Percentiles rank a stretch among this genome's conserved stretches.
These are phyloP conservation scores for Physocephala rufipes DNA, from an alignment of 2,888 invertebrate species.

Conservation along the genomic window DNA sequence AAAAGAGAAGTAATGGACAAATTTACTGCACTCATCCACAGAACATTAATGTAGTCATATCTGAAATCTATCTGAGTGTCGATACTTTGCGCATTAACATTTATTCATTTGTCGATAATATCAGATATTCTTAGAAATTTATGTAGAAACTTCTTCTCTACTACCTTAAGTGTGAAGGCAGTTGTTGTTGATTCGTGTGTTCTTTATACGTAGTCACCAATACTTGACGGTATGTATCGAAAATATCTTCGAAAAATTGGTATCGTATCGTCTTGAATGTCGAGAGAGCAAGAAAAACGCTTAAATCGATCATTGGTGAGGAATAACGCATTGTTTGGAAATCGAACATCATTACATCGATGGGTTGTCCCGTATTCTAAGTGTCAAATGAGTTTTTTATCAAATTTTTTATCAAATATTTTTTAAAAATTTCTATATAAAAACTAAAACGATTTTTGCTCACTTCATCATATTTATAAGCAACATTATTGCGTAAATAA, in stretches of 20 bases:
- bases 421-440: no score
- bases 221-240: conserved; percentile 55
- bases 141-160: neutral
- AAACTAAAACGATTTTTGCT: no score
- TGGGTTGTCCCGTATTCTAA: conserved; percentile 48
- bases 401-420: no score
- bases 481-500: conserved; percentile 63
- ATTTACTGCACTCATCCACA: no score
- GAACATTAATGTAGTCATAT: no score
- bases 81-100: no score
- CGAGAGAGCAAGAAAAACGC: conserved; percentile 57
- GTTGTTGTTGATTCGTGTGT: conserved; percentile 24
- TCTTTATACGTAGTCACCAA: conserved; percentile 45
- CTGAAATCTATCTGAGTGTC: no score
- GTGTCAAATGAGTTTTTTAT: neutral
- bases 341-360: conserved; percentile 63
- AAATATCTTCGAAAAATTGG: conserved; percentile 56
- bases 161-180: conserved; percentile 57
- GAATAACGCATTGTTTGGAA: conserved; percentile 61
- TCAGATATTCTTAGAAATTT: no score
- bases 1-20: neutral
- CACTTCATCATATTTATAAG: conserved; percentile 56
- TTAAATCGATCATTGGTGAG: conserved; percentile 64
- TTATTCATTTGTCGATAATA: no score
- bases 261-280: conserved; percentile 54